Evolutionary conservation across 2,888 invertebrate genomes (phyloP), one percentile per base, ranked within the genome.

Genomic region (Rutpela maculata): DNA sequence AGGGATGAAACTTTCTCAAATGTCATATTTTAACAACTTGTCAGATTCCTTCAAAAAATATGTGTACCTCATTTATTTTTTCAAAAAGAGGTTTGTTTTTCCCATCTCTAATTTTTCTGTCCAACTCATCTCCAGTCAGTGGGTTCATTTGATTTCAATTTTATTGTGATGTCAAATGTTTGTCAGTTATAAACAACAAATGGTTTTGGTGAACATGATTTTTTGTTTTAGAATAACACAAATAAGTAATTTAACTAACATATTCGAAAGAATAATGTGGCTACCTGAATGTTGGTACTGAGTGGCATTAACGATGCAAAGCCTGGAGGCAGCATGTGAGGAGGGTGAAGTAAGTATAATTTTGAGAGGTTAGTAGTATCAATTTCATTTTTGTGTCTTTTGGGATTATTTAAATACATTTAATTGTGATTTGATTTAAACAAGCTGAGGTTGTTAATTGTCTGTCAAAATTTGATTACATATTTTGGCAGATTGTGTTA

Each of bases 271-370:
- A 81, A 82, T 85, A 83, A 86, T 89, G 87, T 87, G 87, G 86
- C 85, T 87, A 86, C 86, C 89, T 90, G 90, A 89, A 90, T 90
- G 90, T 89, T 89, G 88, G 88, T 89, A 88, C 82, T 83, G 84
- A 87, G 87, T 85, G 85, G 81, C 86, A 85, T 85, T 87, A 92
- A 93, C 91, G 90, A 93, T 93, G 93, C 93, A 92, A 92, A 92
- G 92, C 91, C 91, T 92, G 91, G 92, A 92, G 90, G 92, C 92
- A 90, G 92, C 92, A 91, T 92, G 92, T 91, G 92, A 93, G 91
- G 92, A 93, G 92, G 92, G 92, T 91, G 92, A 93, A 90, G 93
- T 93, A 89, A 91, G 92, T 90, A 84, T 83, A 77, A 38, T 62
- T 62, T 62, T 31, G 15, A 10, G 35, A 62, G 62, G 26, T 62